A percentile compares a stretch with the other conserved stretches of the same genome.
Conservation (phyloP, 2,113 vertebrate species). For the Phylloscopus whistleri region DNA sequence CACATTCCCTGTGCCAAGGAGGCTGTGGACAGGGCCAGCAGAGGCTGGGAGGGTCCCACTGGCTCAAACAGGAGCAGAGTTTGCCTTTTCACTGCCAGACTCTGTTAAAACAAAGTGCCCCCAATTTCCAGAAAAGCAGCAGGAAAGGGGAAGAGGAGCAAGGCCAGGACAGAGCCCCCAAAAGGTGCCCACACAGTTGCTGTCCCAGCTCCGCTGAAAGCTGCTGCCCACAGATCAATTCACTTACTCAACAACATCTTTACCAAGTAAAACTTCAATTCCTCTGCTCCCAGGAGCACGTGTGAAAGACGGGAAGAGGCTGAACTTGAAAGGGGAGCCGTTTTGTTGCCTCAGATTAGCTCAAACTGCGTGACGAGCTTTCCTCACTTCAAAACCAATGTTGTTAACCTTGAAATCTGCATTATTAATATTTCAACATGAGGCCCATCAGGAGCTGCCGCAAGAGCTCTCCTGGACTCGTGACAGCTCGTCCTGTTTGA, state of each 20-base stretch:
- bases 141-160: background rate
- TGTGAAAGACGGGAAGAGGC: background rate
- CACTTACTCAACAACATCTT: background rate
- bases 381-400: slow-evolving; percentile 30
- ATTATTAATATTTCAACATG: slow-evolving; percentile 62
- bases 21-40: background rate
- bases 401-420: slow-evolving; percentile 49
- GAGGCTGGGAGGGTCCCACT: background rate
- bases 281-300: background rate
- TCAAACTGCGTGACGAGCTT: slow-evolving; percentile 37
- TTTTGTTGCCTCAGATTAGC: slow-evolving; percentile 56
- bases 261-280: background rate
- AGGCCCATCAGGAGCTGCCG: background rate
- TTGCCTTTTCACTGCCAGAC: background rate
- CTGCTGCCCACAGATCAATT: background rate
- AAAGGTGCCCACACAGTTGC: background rate
- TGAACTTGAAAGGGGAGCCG: slow-evolving; percentile 17
- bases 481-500: slow-evolving; percentile 66
- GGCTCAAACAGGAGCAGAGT: background rate
- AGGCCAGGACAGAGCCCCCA: background rate
- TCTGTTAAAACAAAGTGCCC: background rate
- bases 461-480: slow-evolving; percentile 44
- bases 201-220: background rate
- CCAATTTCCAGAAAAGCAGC: background rate
- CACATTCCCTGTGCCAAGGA: background rate